Base-by-base conservation (phyloP, 2,888 invertebrate species). In the Toxonevra muliebris region DNA sequence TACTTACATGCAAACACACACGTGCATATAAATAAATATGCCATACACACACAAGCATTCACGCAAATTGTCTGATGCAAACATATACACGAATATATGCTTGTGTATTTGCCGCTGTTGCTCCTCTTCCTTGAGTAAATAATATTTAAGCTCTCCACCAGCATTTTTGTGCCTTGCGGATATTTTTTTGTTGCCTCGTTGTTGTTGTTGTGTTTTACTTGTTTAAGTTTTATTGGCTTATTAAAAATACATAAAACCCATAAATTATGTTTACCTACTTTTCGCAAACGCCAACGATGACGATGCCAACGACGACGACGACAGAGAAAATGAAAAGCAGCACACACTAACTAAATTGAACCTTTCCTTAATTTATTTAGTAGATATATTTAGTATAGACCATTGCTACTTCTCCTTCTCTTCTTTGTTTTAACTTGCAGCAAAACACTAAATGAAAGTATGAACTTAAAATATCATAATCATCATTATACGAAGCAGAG, bases 231-330 rank as follows among this genome's bases (percentile, higher is more conserved):
- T 71, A 72, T 71, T 73, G 73, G 69, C 77, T 78, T 79, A 80
- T 79, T 80, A 80, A 78, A 78, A 74, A 73, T 75, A 77, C 76
- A 77, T 76, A 79, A 78, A 78, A 75, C 73, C 30, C 79, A 79
- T 80, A 80, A 78, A 78, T 79, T 77, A 76, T 80, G 76, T 77
- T 78, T 74, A 72, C 75, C 55, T n/a, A 48, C 13, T 63, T 54
- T 30, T 30, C 45, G 17, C 30, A 61, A 52, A 52, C 17, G 41
- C 10, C 45, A 11, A 45, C 40, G n/a, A 58, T 40, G 10, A 3
- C 42, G 15, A 30, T 30, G 30, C 3, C 30, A 30, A 30, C 30
- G 30, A 7, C 30, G 30, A 30, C 30, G 30, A 7, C 30, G 30
- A 30, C 7, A 30, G 30, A 30, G 30, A 30, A 7, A 30, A 4